Evolutionary conservation across 1,140 invertebrate species (phyloP).

Genomic region (Artemia franciscana): DNA sequence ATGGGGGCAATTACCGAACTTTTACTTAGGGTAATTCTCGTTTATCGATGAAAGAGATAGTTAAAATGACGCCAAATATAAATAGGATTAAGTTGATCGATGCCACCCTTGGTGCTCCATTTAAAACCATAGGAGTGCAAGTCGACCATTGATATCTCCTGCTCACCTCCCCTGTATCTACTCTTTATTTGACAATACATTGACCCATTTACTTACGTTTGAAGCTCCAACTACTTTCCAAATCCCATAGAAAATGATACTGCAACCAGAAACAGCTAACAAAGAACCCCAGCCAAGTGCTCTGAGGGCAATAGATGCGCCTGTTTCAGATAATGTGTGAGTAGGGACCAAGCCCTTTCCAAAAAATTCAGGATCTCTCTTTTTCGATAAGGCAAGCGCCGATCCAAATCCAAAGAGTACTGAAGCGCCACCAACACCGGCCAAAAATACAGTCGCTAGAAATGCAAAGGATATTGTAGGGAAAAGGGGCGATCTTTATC

Average conservation of each 20-base stretch:
- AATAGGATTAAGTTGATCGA: too few species aligned
- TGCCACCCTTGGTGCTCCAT: too few species aligned
- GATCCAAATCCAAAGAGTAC: slow-evolving; percentile 53
- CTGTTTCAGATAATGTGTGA: slow-evolving; percentile 41
- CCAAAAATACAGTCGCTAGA: slow-evolving; percentile 46
- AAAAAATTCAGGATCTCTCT: slow-evolving; percentile 52
- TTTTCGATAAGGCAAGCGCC: slow-evolving; percentile 47
- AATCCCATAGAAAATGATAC: slow-evolving; percentile 50
- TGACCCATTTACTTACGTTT: slow-evolving; percentile 40
- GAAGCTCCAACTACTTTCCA: slow-evolving; percentile 71
- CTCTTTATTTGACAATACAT: too few species aligned
- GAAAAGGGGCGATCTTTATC: too few species aligned
- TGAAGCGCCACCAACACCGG: slow-evolving; percentile 48
- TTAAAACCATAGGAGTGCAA: too few species aligned
- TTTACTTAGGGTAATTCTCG: too few species aligned
- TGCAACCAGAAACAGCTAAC: slow-evolving; percentile 57
- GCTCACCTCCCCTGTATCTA: too few species aligned
- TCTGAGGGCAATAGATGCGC: slow-evolving; percentile 45
- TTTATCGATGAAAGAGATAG: too few species aligned
- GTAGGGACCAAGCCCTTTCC: slow-evolving; percentile 40
- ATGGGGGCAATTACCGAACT: too few species aligned
- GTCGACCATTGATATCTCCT: too few species aligned
- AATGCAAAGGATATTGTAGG: too few species aligned
- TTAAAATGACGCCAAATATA: too few species aligned
- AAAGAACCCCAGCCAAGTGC: slow-evolving; percentile 67